phyloP scores from a whole-genome alignment of 2,888 invertebrate species.

The Calephelis perditalis region DNA sequence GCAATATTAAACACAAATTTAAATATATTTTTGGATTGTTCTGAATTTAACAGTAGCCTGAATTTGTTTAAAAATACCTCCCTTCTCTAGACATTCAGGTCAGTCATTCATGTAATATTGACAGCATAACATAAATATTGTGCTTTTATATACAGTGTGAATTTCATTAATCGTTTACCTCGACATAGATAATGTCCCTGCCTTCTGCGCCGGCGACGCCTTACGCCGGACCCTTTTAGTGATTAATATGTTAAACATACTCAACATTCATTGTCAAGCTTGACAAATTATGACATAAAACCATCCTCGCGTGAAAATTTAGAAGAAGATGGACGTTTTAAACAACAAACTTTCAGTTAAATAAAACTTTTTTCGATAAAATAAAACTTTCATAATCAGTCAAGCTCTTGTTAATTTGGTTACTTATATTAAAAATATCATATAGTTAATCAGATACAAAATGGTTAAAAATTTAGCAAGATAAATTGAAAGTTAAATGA shows the following conservation, averaged over 20 bases:
- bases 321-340: not conserved
- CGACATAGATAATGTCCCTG: conserved; percentile 80
- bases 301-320: not conserved
- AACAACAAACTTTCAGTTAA: not conserved
- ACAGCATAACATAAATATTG: conserved; percentile 16
- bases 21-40: too few relatives aligned
- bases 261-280: not conserved
- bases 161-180: conserved; percentile 63
- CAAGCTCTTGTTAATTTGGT: too few relatives aligned
- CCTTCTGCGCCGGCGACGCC: conserved; percentile 82
- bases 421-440: too few relatives aligned
- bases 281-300: conserved; percentile 10
- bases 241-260: conserved; percentile 41
- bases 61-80: too few relatives aligned
- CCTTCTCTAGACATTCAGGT: not conserved
- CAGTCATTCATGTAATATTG: not conserved
- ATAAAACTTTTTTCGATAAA: not conserved
- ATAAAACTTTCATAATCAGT: too few relatives aligned
- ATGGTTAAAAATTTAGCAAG: too few relatives aligned
- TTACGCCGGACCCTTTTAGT: conserved; percentile 84
- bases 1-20: too few relatives aligned
- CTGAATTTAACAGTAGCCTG: too few relatives aligned
- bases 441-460: too few relatives aligned
- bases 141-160: conserved; percentile 19
- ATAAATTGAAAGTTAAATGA: too few relatives aligned